Conservation (phyloP, 2,113 vertebrate genomes). For the Laticauda colubrina region DNA sequence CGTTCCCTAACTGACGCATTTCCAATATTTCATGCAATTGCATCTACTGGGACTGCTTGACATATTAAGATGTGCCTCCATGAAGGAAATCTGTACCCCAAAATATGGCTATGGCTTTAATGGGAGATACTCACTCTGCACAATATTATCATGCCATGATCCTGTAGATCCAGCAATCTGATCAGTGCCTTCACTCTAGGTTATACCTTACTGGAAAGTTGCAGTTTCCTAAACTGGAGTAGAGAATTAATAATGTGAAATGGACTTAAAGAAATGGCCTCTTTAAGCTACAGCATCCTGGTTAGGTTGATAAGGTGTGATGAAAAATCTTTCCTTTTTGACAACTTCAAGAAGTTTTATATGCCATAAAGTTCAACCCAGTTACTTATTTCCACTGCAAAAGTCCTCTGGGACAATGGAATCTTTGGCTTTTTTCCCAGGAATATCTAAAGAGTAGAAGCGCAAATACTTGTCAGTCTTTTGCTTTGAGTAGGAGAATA, state of each 20-base stretch:
- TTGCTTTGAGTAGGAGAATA: neutral
- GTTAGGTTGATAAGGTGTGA: neutral
- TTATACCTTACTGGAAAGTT: neutral
- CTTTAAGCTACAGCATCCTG: neutral
- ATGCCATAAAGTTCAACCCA: neutral
- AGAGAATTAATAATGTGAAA: constrained; percentile 1
- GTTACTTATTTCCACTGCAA: neutral
- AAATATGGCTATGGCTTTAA: neutral
- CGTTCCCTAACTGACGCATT: neutral
- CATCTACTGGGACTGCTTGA: neutral
- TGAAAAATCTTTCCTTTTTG: constrained; percentile 5
- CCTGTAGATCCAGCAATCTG: neutral
- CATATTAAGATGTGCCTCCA: neutral
- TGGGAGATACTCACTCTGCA: neutral
- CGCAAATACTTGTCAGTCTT: neutral
- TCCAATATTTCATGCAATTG: neutral
- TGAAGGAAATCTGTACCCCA: neutral
- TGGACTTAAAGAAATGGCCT: neutral
- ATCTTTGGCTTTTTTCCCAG: constrained; percentile 1
- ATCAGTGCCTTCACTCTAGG: neutral
- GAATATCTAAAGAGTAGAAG: neutral
- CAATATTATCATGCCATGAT: neutral
- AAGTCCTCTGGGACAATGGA: neutral
- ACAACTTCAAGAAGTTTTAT: neutral
- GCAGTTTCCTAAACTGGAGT: neutral